phyloP scores from a whole-genome alignment of 2,797 vertebrate genomes.

The Trichosurus vulpecula region DNA sequence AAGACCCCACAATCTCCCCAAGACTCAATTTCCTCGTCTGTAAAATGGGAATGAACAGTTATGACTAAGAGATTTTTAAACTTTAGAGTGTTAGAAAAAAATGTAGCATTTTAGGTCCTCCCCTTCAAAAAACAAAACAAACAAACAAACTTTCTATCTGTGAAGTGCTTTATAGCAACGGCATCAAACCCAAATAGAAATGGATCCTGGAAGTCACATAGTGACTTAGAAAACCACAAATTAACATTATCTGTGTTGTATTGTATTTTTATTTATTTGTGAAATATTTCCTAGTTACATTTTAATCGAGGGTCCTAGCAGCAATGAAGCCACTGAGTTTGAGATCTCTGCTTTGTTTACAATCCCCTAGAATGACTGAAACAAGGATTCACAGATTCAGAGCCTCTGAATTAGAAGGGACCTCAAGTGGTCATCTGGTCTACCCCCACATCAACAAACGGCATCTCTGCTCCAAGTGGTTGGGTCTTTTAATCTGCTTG shows the following conservation, averaged over 20 bases:
- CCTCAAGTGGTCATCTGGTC: not conserved
- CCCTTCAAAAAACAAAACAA: not conserved
- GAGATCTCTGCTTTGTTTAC: not conserved
- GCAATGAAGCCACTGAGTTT: not conserved
- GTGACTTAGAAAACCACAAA: not conserved
- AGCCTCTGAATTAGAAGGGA: not conserved
- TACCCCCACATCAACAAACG: not conserved
- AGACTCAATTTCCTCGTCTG: not conserved
- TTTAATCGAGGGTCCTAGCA: not conserved
- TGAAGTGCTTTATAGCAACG: not conserved
- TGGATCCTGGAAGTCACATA: not conserved
- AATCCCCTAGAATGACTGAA: not conserved
- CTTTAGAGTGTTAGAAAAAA: not conserved
- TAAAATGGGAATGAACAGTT: not conserved
- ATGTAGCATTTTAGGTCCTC: not conserved
- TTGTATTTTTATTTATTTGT: not conserved
- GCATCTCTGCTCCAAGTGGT: not conserved
- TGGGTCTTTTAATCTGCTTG: too few species aligned
- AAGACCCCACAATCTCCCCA: not conserved
- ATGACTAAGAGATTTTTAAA: not conserved
- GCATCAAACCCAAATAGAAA: not conserved
- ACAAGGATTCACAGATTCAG: not conserved
- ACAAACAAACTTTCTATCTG: not conserved
- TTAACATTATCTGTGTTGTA: not conserved
- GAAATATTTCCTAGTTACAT: not conserved